Base-by-base conservation (phyloP, 2,113 vertebrate species). In the Callospermophilus lateralis region DNA sequence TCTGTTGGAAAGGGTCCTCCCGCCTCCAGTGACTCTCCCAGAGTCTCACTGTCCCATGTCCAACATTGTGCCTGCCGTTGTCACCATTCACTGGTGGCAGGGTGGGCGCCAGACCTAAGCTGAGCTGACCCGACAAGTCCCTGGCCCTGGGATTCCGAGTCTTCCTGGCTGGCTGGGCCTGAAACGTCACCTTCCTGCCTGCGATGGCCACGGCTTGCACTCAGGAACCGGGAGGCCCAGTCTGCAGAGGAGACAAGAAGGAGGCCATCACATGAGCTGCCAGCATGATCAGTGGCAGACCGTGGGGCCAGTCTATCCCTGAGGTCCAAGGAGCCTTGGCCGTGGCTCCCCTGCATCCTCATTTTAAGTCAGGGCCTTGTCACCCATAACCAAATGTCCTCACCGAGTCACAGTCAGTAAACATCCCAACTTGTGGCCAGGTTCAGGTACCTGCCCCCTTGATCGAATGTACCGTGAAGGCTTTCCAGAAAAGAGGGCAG, bases 261-360 rank as follows among this genome's bases (percentile, higher is more conserved):
- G 1, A 13, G 45, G 28, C 34, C 4, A 3, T 11, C 48, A 1
- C 1, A 1, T 8, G 6, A 70, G 61, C n/a, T 19, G 61, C 91
- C 5, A 1, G 58, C 26, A 45, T 39, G 72, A 80, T 34, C 76
- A 58, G 28, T 4, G 22, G 17, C 16, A 45, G 26, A 0, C 1
- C 9, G 32, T 67, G 87, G n/a, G 32, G 58, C 73, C 1, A 0
- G 19, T 30, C 48, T 74, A 15, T 53, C 73, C 85, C 73, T 8
- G 8, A 26, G 51, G 67, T 51, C 70, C 73, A 42, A 89, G 13
- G 15, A 17, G 12, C 53, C 42, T 53, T 1, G 17, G 22, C 55
- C 53, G 39, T 8, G 4, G 17, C 6, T 39, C 34, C 37, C 65
- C 70, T 72, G 37, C 19, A 30, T 17, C 65, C 26, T 68, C 7